These are phyloP conservation scores for Drosophila micromelanica DNA, from an alignment of 1,140 invertebrate species.

Conservation along the genomic window DNA sequence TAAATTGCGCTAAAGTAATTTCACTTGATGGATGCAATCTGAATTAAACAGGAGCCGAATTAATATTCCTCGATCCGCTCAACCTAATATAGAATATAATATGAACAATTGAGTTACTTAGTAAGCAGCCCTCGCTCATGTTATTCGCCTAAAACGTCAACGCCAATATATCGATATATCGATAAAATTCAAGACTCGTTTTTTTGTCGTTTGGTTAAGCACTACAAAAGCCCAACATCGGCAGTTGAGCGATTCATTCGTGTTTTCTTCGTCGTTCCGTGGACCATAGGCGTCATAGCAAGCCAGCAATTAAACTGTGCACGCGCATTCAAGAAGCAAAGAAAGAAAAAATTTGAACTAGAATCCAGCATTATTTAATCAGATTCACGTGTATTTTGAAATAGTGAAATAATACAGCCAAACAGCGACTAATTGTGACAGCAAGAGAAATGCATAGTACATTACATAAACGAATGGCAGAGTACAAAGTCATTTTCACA, in stretches of 20 bases:
- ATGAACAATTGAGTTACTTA: background rate
- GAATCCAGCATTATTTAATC: constrained; percentile 38
- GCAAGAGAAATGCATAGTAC: constrained; percentile 26
- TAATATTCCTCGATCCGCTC: background rate
- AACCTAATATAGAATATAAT: background rate
- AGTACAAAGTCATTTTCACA: constrained; percentile 28
- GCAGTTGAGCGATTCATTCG: constrained; percentile 26
- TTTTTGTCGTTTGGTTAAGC: background rate
- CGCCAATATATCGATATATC: constrained; percentile 4
- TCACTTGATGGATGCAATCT: background rate
- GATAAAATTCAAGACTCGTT: background rate
- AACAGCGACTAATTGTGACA: constrained; percentile 19
- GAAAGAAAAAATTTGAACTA: background rate
- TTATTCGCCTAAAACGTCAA: background rate
- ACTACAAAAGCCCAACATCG: constrained; percentile 36
- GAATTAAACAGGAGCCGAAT: background rate
- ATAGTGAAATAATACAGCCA: constrained; percentile 35
- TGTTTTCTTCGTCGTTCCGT: constrained; percentile 40
- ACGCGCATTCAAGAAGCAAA: constrained; percentile 36
- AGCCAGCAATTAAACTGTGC: constrained; percentile 19
- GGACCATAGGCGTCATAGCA: constrained; percentile 4
- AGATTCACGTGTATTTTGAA: constrained; percentile 41
- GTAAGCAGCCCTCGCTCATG: background rate
- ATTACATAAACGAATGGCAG: constrained; percentile 51
- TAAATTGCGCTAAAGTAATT: background rate